Evolutionary conservation across 2,797 vertebrate genomes (phyloP).

Genomic region (Potorous gilbertii): DNA sequence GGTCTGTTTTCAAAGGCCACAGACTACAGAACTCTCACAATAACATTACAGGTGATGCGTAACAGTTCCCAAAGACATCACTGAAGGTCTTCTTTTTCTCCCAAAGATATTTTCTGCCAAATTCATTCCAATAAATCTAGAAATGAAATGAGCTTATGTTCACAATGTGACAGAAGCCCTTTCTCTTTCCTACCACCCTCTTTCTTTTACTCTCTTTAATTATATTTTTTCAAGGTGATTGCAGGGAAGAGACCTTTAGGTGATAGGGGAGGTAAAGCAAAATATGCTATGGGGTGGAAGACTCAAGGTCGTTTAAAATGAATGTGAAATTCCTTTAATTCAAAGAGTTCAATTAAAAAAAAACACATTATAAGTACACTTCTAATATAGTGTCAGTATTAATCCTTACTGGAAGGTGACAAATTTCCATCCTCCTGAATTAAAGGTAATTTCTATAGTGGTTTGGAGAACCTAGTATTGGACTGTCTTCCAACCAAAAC

Average conservation of each 20-base stretch:
- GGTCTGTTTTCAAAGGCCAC: neutral
- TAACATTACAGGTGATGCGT: neutral
- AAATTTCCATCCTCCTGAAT: neutral
- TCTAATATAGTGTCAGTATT: neutral
- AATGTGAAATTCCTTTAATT: neutral
- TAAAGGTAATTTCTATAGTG: neutral
- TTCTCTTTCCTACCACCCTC: neutral
- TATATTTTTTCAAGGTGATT: neutral
- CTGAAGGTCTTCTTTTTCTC: neutral
- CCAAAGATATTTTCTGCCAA: neutral
- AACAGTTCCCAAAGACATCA: neutral
- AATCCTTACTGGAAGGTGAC: neutral
- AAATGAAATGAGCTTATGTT: slow-evolving; percentile 12
- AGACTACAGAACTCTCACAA: slow-evolving; percentile 2
- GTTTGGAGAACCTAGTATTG: neutral
- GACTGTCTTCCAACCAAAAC: neutral
- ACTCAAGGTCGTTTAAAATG: neutral
- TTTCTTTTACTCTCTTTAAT: neutral
- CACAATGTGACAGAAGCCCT: neutral
- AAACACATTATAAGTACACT: neutral
- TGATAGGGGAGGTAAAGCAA: neutral
- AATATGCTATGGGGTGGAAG: neutral
- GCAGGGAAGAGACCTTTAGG: neutral
- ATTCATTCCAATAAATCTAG: slow-evolving; percentile 25
- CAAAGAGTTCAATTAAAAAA: neutral